Conservation (phyloP, 2,888 invertebrate species). For the Liopterus haemorrhoidalis region DNA sequence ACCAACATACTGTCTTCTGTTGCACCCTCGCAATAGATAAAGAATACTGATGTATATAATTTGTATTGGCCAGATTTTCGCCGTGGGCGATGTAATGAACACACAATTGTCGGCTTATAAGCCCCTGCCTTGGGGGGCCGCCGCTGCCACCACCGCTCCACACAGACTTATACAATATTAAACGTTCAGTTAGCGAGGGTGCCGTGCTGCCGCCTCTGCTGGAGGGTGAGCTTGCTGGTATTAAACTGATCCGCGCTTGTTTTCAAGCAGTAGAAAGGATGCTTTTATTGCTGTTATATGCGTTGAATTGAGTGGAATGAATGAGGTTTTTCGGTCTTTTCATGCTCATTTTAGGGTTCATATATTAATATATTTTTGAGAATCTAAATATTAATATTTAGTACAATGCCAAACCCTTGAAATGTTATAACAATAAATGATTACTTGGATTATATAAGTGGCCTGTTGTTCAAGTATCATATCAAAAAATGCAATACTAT, state of each 20-base stretch:
- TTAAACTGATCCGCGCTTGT: conserved; percentile 4
- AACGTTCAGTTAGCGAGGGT: conserved; percentile 40
- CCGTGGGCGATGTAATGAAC: conserved; percentile 46
- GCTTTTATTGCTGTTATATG: conserved; percentile 4
- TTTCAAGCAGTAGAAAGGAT: conserved; percentile 12
- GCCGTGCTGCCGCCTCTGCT: background rate
- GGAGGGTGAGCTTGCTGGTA: conserved; percentile 17
- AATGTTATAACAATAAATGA: too few relatives aligned
- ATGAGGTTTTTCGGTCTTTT: too few relatives aligned
- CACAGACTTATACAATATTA: conserved; percentile 43
- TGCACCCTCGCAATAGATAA: too few relatives aligned
- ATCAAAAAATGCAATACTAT: too few relatives aligned
- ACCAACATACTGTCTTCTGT: too few relatives aligned
- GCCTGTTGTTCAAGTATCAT: too few relatives aligned
- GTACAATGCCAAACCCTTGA: too few relatives aligned
- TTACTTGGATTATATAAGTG: too few relatives aligned
- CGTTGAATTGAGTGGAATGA: background rate
- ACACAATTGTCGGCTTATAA: conserved; percentile 48
- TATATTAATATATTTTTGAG: too few relatives aligned
- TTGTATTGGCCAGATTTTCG: conserved; percentile 50
- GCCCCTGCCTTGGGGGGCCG: conserved; percentile 34
- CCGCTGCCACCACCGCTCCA: too few relatives aligned
- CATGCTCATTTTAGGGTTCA: too few relatives aligned
- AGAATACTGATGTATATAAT: conserved; percentile 42
- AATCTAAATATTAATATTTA: too few relatives aligned